Conservation (phyloP, 2,113 vertebrate genomes). For the Lonchura striata region DNA sequence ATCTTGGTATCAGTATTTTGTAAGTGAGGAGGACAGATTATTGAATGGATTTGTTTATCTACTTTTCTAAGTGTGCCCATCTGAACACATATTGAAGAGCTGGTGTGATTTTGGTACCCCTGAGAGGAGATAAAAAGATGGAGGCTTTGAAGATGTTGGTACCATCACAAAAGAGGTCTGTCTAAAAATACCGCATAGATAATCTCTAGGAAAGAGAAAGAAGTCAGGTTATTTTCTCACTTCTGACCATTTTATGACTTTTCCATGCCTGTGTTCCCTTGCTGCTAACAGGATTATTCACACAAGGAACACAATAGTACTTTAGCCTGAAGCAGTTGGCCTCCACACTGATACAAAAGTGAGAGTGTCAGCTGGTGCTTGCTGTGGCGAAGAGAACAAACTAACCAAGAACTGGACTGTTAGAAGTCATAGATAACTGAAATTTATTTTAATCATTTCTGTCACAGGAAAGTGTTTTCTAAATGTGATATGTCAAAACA, state of each 20-base stretch:
- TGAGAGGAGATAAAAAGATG: neutral
- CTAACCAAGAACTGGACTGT: neutral
- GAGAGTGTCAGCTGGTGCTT: neutral
- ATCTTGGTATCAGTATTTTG: neutral
- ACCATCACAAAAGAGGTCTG: neutral
- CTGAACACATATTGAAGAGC: neutral
- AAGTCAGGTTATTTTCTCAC: neutral
- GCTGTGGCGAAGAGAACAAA: neutral
- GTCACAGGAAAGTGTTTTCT: constrained; percentile 18
- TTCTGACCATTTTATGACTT: neutral
- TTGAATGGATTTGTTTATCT: neutral
- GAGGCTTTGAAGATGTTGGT: neutral
- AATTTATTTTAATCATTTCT: constrained; percentile 36
- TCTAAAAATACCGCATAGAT: neutral
- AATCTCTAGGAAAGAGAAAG: neutral
- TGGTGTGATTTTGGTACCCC: neutral
- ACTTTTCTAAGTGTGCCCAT: neutral
- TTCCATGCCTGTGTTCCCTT: neutral
- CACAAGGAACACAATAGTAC: neutral
- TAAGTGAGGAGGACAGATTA: neutral
- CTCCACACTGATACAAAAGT: neutral
- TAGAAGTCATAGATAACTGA: neutral
- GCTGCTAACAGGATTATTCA: constrained; percentile 27
- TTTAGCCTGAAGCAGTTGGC: constrained; percentile 21
- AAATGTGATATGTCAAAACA: constrained; percentile 33